A percentile compares a stretch with the other conserved stretches of the same genome.
phyloP scores from a whole-genome alignment of 1,140 invertebrate genomes.

The Phocides pigmalion region DNA sequence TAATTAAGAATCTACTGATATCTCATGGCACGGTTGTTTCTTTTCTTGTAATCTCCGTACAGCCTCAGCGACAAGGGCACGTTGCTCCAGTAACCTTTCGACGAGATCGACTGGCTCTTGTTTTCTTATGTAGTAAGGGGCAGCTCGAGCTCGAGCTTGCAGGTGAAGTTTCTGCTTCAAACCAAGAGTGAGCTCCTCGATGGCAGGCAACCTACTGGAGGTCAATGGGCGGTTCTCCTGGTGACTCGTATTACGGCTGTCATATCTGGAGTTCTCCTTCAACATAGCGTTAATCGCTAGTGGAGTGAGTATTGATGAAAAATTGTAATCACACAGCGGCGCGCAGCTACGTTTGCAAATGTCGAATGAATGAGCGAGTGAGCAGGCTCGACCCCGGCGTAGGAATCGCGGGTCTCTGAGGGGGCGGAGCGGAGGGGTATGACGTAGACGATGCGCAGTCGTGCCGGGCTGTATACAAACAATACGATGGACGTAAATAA shows the following conservation, averaged over 20 bases:
- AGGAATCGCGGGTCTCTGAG: slow-evolving; percentile 69
- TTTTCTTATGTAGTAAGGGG: slow-evolving; percentile 81
- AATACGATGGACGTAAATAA: slow-evolving; percentile 83
- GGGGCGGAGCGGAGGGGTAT: slow-evolving; percentile 61
- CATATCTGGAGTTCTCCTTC: slow-evolving; percentile 74
- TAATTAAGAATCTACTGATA: slow-evolving; percentile 80
- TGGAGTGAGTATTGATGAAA: slow-evolving; percentile 49
- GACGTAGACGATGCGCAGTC: slow-evolving; percentile 80
- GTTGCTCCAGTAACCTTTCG: slow-evolving; percentile 76
- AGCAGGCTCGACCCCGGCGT: slow-evolving; percentile 71
- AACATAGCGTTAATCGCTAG: slow-evolving; percentile 70
- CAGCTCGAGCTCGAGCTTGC: slow-evolving; percentile 77
- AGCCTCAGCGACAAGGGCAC: slow-evolving; percentile 79
- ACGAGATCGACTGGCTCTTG: slow-evolving; percentile 81
- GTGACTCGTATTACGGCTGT: slow-evolving; percentile 59
- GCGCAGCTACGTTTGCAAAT: slow-evolving; percentile 75
- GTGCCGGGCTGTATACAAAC: slow-evolving; percentile 83
- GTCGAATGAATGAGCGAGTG: slow-evolving; percentile 81
- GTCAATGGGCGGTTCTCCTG: slow-evolving; percentile 63
- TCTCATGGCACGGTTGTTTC: slow-evolving; percentile 78
- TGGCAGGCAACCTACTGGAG: slow-evolving; percentile 70
- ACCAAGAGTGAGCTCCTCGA: slow-evolving; percentile 77
- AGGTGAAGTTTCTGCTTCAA: slow-evolving; percentile 81
- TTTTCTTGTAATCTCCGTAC: slow-evolving; percentile 79
- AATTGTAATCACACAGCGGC: slow-evolving; percentile 61